Conservation (phyloP, 37 sponge, comb jelly and placozoan genomes). For the Cladorhizidae sp. region DNA sequence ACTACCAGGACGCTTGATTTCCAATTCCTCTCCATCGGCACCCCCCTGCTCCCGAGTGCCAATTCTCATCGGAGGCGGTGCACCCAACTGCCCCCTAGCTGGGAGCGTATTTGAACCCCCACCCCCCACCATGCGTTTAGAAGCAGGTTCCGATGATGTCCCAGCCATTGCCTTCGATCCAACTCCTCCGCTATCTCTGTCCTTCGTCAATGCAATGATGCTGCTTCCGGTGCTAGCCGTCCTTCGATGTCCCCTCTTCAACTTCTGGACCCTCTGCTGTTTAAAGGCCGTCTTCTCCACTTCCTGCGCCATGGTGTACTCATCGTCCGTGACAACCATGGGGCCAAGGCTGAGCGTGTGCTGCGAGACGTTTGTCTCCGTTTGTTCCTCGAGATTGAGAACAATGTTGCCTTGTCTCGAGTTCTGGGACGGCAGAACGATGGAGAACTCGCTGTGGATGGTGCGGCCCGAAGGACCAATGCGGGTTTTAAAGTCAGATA, state of each 20-base stretch:
- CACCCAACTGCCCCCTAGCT: too few species aligned
- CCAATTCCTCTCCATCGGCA: background rate
- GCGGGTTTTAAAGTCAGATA: slow-evolving; percentile 23
- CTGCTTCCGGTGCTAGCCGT: slow-evolving; percentile 56
- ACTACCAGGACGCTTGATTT: slow-evolving; percentile 23
- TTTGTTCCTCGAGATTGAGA: slow-evolving; percentile 42
- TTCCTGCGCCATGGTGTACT: background rate
- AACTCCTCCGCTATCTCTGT: background rate
- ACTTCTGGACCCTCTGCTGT: slow-evolving; percentile 11
- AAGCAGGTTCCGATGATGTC: background rate
- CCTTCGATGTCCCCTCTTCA: slow-evolving; percentile 26
- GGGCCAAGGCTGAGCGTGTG: slow-evolving; percentile 22
- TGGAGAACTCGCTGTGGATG: slow-evolving; percentile 14
- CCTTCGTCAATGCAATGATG: background rate
- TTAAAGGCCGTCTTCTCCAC: background rate
- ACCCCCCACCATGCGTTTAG: background rate
- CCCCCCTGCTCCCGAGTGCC: background rate
- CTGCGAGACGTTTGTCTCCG: background rate
- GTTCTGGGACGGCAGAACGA: slow-evolving; percentile 4
- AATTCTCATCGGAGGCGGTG: background rate
- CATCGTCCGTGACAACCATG: slow-evolving; percentile 55
- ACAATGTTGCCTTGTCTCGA: slow-evolving; percentile 6
- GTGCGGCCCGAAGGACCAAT: background rate
- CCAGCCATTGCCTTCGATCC: background rate
- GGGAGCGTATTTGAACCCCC: too few species aligned